phyloP scores from a whole-genome alignment of 2,888 invertebrate genomes.

The Thysanoteuthis rhombus region DNA sequence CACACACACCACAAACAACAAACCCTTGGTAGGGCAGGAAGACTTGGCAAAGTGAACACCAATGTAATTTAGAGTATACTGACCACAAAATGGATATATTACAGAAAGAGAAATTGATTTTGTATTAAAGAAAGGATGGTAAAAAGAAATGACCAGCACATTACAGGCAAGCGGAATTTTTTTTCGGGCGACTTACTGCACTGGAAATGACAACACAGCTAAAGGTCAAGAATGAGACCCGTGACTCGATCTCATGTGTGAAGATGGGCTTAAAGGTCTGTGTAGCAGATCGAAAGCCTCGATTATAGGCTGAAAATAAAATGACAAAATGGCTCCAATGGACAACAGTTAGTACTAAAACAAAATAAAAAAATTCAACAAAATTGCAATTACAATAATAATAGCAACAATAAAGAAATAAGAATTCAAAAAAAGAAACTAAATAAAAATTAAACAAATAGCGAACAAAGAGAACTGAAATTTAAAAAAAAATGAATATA shows the following conservation, averaged over 20 bases:
- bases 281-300: constrained; percentile 18
- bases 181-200: constrained; percentile 28
- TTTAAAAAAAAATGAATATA: not conserved
- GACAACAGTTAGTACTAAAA: constrained; percentile 18
- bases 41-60: not conserved
- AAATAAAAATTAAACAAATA: too few relatives aligned
- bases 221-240: constrained; percentile 24
- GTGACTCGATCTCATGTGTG: not conserved
- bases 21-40: not conserved
- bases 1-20: too few relatives aligned
- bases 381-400: not conserved
- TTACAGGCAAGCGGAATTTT: constrained; percentile 26
- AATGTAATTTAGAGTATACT: not conserved
- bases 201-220: constrained; percentile 27
- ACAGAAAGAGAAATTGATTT: not conserved
- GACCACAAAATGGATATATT: not conserved
- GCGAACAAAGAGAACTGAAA: not conserved
- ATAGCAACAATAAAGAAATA: not conserved
- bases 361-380: not conserved
- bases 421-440: too few relatives aligned
- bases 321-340: constrained; percentile 22
- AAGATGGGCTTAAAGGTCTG: not conserved
- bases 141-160: constrained; percentile 18
- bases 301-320: constrained; percentile 29
- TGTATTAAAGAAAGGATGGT: not conserved